Evolutionary conservation across 2,113 vertebrate species (phyloP).

Genomic region (Eurypyga helias): DNA sequence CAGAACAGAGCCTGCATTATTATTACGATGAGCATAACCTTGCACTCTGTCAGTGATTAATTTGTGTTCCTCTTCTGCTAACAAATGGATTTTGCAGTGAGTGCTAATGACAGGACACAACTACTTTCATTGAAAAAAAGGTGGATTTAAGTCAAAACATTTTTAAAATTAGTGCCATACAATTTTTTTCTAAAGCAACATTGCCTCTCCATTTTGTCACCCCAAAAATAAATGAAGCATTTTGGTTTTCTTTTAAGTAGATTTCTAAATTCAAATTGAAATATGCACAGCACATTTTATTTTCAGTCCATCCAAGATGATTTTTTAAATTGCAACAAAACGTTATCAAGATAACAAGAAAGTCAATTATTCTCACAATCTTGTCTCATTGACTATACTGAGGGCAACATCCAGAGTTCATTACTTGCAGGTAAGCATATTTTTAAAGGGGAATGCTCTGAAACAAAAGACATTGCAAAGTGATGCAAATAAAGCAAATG

Average conservation of each 20-base stretch:
- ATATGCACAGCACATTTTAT: not conserved
- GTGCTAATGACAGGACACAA: not conserved
- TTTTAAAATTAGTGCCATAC: not conserved
- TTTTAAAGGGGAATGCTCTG: not conserved
- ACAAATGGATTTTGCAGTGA: not conserved
- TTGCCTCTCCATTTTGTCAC: not conserved
- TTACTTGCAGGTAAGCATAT: not conserved
- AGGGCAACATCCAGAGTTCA: not conserved
- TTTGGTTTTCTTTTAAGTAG: not conserved
- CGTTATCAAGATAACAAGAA: not conserved
- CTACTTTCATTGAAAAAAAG: not conserved
- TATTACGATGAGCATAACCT: not conserved
- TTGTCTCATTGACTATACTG: not conserved
- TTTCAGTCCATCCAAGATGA: not conserved
- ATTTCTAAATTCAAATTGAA: not conserved
- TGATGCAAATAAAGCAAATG: not conserved
- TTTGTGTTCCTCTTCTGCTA: not conserved
- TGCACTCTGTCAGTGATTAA: not conserved
- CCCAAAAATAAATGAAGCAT: not conserved
- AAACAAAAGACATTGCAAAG: not conserved
- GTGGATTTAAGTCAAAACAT: not conserved
- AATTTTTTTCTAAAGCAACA: not conserved
- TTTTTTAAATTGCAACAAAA: not conserved
- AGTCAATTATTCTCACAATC: not conserved
- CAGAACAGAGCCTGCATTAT: not conserved